Evolutionary conservation across 2,888 invertebrate genomes (phyloP).

Genomic region (Bellardia bayeri): DNA sequence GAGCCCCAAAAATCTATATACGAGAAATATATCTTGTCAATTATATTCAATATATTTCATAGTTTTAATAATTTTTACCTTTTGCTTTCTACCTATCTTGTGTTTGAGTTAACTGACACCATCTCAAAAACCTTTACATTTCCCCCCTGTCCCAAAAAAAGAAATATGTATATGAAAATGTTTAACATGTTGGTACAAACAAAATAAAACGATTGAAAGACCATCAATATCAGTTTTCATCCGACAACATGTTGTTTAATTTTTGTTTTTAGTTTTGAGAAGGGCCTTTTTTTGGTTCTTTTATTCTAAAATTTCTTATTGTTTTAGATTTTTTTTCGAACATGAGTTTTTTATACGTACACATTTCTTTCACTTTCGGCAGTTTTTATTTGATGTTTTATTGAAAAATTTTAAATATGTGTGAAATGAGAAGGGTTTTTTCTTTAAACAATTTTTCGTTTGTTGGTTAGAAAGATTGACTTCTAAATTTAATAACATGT

Average conservation of each 20-base stretch:
- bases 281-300: slow-evolving; percentile 46
- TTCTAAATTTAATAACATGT: slow-evolving; percentile 60
- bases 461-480: background rate
- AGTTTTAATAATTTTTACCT: slow-evolving; percentile 18
- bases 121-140: slow-evolving; percentile 20
- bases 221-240: slow-evolving; percentile 74
- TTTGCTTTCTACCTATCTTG: background rate
- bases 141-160: background rate
- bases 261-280: slow-evolving; percentile 29
- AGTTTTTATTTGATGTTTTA: slow-evolving; percentile 53
- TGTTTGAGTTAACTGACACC: slow-evolving; percentile 55
- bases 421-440: slow-evolving; percentile 52
- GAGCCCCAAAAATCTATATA: background rate
- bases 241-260: slow-evolving; percentile 48
- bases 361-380: slow-evolving; percentile 58
- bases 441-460: background rate
- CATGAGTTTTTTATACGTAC: slow-evolving; percentile 28
- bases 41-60: slow-evolving; percentile 34
- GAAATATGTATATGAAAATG: background rate
- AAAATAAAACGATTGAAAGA: slow-evolving; percentile 51
- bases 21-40: slow-evolving; percentile 4
- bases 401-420: slow-evolving; percentile 62
- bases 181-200: slow-evolving; percentile 3
- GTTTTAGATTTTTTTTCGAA: slow-evolving; percentile 44
- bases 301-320: slow-evolving; percentile 41